Evolutionary conservation across 2,113 vertebrate species (phyloP).

Genomic region (Barnardius zonarius): DNA sequence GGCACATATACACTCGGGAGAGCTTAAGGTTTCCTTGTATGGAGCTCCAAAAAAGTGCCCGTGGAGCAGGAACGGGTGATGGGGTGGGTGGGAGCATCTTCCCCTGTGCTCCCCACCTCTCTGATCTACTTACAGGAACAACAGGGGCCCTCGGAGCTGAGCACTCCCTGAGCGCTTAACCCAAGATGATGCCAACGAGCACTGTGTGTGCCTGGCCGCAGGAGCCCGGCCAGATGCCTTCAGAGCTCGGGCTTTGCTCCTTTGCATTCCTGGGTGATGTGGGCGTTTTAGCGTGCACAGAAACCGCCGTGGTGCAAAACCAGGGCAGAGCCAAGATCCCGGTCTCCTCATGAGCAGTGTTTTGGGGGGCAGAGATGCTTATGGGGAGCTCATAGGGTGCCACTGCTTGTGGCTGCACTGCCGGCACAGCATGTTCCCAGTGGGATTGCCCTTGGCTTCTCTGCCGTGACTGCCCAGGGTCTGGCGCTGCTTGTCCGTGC

Average conservation of each 20-base stretch:
- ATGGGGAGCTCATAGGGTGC: fast-evolving
- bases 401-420: neutral
- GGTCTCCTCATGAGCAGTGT: fast-evolving
- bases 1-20: neutral
- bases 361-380: neutral
- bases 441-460: neutral
- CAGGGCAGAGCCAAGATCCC: neutral
- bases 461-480: neutral
- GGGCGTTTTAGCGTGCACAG: neutral
- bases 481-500: neutral
- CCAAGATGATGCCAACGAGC: neutral
- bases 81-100: neutral
- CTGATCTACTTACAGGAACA: neutral
- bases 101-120: neutral
- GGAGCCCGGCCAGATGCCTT: neutral
- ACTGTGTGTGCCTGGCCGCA: neutral
- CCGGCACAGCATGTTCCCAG: fast-evolving
- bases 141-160: neutral
- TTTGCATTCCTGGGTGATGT: neutral
- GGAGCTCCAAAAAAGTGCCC: neutral
- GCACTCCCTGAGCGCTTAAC: neutral
- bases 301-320: neutral
- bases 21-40: constrained; percentile 1
- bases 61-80: neutral
- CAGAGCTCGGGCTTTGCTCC: neutral